Evolutionary conservation across 2,113 vertebrate genomes (phyloP).

Genomic region (Potamarius usumacintae): DNA sequence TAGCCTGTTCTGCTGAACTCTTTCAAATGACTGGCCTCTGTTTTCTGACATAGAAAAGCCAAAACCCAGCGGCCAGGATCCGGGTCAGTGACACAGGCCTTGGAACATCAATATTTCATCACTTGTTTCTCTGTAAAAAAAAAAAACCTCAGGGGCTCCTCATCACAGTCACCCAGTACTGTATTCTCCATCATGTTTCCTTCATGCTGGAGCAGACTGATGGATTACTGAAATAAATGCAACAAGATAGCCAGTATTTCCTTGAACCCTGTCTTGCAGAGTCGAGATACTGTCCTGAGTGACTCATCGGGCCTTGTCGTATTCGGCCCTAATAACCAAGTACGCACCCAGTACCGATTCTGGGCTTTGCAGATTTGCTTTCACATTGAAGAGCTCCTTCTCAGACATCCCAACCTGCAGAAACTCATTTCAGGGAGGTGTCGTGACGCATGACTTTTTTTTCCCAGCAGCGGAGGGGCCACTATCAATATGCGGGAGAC

Average conservation of each 20-base stretch:
- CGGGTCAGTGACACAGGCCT: conserved; percentile 48
- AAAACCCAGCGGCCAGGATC: conserved; percentile 49
- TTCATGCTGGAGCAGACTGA: conserved; percentile 4
- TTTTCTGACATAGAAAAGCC: conserved; percentile 58
- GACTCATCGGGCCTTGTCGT: background rate
- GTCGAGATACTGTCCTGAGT: background rate
- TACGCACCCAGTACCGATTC: background rate
- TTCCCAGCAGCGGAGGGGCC: too few species aligned
- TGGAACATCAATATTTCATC: conserved; percentile 58
- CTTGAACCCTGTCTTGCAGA: background rate
- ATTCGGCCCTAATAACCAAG: background rate
- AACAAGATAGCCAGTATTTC: background rate
- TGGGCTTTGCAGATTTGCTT: background rate
- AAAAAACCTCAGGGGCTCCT: conserved; percentile 35
- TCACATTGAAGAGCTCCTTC: background rate
- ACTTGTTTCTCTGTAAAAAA: conserved; percentile 35
- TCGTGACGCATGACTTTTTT: too few species aligned
- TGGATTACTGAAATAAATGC: conserved; percentile 15
- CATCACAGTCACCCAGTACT: conserved; percentile 10
- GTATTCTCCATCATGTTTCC: conserved; percentile 19
- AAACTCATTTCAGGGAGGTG: too few species aligned
- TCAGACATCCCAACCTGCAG: background rate
- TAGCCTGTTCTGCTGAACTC: conserved; percentile 37
- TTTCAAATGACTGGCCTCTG: background rate
- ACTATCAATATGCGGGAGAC: too few species aligned